Base-by-base conservation (phyloP, 2,888 invertebrate species). In the Ligdia adustata region DNA sequence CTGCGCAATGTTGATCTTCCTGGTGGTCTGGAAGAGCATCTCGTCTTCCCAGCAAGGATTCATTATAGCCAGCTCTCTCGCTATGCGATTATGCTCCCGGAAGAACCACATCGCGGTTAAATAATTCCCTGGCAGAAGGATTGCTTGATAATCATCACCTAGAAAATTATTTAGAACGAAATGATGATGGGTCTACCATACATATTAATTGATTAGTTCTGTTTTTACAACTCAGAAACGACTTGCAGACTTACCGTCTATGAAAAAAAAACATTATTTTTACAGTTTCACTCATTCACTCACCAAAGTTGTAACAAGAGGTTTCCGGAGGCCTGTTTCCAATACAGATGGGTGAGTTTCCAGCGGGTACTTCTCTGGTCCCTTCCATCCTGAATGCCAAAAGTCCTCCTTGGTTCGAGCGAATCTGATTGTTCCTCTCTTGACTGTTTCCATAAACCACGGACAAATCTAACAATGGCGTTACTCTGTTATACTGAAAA, bases 11-110 rank as follows among this genome's bases (percentile, higher is more conserved):
- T 93, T 93, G 52, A 96, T 94, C 43, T 95, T 90, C 55, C 95
- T 89, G 3, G 72, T 63, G 1, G 64, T 61, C 26, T 60, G 45
- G 83, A 94, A 96, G 1, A 96, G 74, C 1, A 93, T 95, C 80
- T 96, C 95, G 66, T 96, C 96, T 60, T 95, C 94, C 96, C 96
- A 96, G 72, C 95, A 95, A 0, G 95, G 95, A 79, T 97, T 97
- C 0, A 96, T 84, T 26, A 91, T 88, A 0, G 92, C 22, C 20
- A 52, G 44, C 34, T 48, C 38, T 9, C 52, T 20, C 3, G 52
- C 44, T 4, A 52, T 14, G 3, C 95, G 90, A 75, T 97, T 97
- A 79, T 97, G 97, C 69, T 97, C 95, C 40, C 96, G 89, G 38
- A 64, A 69, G 47, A 69, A 66, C 75, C 75, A 74, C 44, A 75